phyloP scores from a whole-genome alignment of 2,888 invertebrate species.

The Hirtodrosophila trivittata region DNA sequence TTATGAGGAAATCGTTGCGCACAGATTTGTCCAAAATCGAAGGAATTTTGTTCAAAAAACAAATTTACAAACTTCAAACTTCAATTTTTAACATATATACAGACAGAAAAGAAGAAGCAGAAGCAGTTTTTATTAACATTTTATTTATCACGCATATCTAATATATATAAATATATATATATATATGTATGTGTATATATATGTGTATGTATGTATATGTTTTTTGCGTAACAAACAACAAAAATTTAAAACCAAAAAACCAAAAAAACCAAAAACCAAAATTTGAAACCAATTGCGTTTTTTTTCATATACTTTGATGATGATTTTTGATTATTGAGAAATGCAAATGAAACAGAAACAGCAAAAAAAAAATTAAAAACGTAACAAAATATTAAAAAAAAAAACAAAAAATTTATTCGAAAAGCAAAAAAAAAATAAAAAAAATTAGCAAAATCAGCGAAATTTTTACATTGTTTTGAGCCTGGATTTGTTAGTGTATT shows the following conservation, averaged over 20 bases:
- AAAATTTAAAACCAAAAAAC: slow-evolving; percentile 33
- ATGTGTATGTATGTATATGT: slow-evolving; percentile 25
- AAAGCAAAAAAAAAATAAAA: slow-evolving; percentile 24
- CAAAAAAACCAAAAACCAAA: slow-evolving; percentile 27
- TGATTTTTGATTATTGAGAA: slow-evolving; percentile 43
- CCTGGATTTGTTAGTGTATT: slow-evolving; percentile 83
- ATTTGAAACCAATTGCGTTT: slow-evolving; percentile 29
- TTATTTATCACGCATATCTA: slow-evolving; percentile 39
- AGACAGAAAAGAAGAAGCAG: slow-evolving; percentile 12
- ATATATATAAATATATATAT: slow-evolving; percentile 14
- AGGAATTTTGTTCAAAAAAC: no score
- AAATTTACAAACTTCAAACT: slow-evolving; percentile 55
- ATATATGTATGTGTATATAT: slow-evolving; percentile 7
- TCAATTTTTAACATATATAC: no score
- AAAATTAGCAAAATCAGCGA: slow-evolving; percentile 52
- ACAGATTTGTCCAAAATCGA: no score
- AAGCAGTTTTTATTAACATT: slow-evolving; percentile 62
- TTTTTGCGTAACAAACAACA: slow-evolving; percentile 36
- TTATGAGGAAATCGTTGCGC: slow-evolving; percentile 7
- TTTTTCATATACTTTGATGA: slow-evolving; percentile 42
- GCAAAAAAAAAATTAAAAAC: slow-evolving; percentile 21
- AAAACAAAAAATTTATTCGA: slow-evolving; percentile 18
- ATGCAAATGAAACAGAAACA: slow-evolving; percentile 60
- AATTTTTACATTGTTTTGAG: slow-evolving; percentile 78
- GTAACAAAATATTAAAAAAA: slow-evolving; percentile 11